Percentiles rank a stretch among this genome's conserved stretches.
phyloP scores from a whole-genome alignment of 2,888 invertebrate species.

The Cephus sareptanus region DNA sequence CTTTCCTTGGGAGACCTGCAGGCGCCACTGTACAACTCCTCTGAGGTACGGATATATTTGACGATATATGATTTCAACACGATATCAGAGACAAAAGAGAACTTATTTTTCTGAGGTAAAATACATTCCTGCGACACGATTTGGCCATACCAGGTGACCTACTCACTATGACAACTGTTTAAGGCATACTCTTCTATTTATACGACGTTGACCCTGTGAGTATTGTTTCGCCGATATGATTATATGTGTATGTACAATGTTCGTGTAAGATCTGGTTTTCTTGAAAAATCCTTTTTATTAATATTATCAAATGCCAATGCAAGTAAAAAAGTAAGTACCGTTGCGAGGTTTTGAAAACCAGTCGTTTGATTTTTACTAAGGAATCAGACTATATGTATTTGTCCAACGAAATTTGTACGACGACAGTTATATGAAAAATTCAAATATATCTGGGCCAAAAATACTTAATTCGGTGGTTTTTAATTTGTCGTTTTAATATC shows the following conservation, averaged over 20 bases:
- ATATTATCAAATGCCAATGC: not conserved
- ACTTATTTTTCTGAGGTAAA: conserved; percentile 50
- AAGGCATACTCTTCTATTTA: conserved; percentile 14
- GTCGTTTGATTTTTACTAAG: not conserved
- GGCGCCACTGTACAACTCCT: conserved; percentile 28
- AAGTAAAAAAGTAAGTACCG: not conserved
- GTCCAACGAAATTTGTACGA: conserved; percentile 6
- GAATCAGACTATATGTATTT: not conserved
- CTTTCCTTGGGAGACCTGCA: not conserved
- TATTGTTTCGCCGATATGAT: conserved; percentile 2
- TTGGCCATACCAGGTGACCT: conserved; percentile 17
- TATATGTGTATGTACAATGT: not conserved
- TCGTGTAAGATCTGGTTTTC: conserved; percentile 1
- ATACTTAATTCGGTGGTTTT: conserved; percentile 7
- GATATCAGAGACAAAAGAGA: conserved; percentile 30
- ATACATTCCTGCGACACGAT: conserved; percentile 53
- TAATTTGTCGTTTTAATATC: conserved; percentile 1
- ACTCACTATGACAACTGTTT: conserved; percentile 14
- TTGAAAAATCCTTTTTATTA: not conserved
- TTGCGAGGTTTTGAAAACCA: not conserved
- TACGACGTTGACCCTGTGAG: conserved; percentile 3
- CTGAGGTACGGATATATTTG: conserved; percentile 33
- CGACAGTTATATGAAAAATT: conserved; percentile 2
- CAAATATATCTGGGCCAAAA: conserved; percentile 9
- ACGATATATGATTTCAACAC: conserved; percentile 26